phyloP scores from a whole-genome alignment of 2,888 invertebrate genomes.

The Furcula furcula region DNA sequence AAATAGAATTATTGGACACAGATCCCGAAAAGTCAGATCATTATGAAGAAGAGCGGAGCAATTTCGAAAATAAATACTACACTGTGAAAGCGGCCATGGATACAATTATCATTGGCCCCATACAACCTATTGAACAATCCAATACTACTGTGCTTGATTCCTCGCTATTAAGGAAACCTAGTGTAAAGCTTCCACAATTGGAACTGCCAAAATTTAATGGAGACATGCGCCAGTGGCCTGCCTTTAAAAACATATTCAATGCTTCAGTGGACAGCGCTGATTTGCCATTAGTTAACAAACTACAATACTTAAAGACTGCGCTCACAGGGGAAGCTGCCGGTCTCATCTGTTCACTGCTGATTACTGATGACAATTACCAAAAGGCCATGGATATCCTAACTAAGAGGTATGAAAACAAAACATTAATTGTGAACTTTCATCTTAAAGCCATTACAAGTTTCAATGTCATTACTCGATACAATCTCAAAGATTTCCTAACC shows the following conservation, averaged over 20 bases:
- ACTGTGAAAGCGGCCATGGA: background rate
- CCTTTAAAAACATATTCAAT: background rate
- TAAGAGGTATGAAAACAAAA: slow-evolving; percentile 5
- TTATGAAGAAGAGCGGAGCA: background rate
- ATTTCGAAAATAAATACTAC: background rate
- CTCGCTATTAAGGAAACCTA: background rate
- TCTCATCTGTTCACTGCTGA: background rate
- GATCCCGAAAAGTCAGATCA: too few species aligned
- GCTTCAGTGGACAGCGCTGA: background rate
- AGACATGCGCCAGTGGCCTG: background rate
- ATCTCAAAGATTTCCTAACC: slow-evolving; percentile 1
- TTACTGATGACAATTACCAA: background rate
- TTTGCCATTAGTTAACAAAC: background rate
- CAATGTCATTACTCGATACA: background rate
- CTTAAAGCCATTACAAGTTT: background rate
- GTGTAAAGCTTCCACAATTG: background rate
- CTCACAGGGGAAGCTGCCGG: background rate
- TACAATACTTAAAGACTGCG: background rate
- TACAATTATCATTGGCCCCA: background rate
- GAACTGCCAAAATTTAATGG: background rate
- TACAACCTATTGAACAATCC: background rate
- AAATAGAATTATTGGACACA: too few species aligned
- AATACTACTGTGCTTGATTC: background rate
- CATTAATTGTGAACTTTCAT: slow-evolving; percentile 3
- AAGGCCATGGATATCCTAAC: background rate